Evolutionary conservation across 2,113 vertebrate genomes (phyloP).

Genomic region (Cnemophilus loriae): DNA sequence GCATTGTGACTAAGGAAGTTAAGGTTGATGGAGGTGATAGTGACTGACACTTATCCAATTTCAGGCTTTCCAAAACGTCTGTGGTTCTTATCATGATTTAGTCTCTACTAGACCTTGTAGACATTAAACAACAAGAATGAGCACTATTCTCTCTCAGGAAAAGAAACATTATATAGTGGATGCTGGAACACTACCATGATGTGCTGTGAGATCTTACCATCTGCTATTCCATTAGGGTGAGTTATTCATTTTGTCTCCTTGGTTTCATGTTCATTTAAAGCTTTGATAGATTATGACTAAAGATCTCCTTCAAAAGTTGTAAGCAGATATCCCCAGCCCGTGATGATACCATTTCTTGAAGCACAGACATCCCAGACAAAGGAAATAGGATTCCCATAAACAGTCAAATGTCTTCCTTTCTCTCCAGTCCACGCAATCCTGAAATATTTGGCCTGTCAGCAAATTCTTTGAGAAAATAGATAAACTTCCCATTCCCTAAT

Average conservation of each 20-base stretch:
- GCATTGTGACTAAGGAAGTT: constrained; percentile 53
- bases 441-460: constrained; percentile 34
- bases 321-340: constrained; percentile 16
- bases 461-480: constrained; percentile 60
- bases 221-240: constrained; percentile 46
- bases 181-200: constrained; percentile 1
- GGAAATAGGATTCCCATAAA: constrained; percentile 23
- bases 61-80: constrained; percentile 50
- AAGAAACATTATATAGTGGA: constrained; percentile 40
- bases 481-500: constrained; percentile 34
- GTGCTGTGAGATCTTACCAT: constrained; percentile 1
- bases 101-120: constrained; percentile 30
- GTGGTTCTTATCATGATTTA: constrained; percentile 62
- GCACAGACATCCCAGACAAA: constrained; percentile 19
- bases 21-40: constrained; percentile 44
- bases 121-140: constrained; percentile 52
- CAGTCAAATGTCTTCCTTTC: constrained; percentile 40
- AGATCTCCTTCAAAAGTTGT: constrained; percentile 50
- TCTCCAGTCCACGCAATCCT: background rate
- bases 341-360: constrained; percentile 41
- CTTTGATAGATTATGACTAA: constrained; percentile 57
- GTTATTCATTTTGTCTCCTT: constrained; percentile 42
- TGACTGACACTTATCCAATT: constrained; percentile 56
- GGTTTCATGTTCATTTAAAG: constrained; percentile 59
- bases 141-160: constrained; percentile 34